These are phyloP conservation scores for Paraescarpia echinospica DNA, from an alignment of 1,140 invertebrate species.

Conservation along the genomic window DNA sequence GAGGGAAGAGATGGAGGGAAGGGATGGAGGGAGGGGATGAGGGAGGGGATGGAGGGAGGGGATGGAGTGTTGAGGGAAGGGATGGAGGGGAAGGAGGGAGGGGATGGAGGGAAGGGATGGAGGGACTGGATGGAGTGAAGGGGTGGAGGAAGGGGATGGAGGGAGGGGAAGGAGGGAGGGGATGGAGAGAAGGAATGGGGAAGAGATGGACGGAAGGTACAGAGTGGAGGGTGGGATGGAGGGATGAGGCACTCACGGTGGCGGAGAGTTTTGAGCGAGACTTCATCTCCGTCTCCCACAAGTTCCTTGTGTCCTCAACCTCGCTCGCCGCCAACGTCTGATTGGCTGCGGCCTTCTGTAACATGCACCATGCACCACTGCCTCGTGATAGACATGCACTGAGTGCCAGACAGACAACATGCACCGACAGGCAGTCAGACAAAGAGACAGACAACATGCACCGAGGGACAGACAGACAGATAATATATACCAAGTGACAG, in stretches of 20 bases:
- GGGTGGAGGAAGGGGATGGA: no score
- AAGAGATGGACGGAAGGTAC: no score
- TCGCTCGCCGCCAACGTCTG: conserved; percentile 42
- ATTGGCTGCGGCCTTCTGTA: conserved; percentile 45
- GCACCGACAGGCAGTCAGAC: background rate
- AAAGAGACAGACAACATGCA: no score
- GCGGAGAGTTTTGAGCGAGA: conserved; percentile 51
- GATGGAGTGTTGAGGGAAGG: no score
- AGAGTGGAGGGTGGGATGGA: background rate
- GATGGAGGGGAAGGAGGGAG: no score
- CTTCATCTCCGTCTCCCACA: conserved; percentile 52
- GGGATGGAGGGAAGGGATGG: conserved; percentile 3
- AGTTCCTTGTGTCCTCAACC: conserved; percentile 46
- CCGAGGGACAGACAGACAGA: no score
- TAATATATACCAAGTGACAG: no score
- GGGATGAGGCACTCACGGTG: conserved; percentile 45
- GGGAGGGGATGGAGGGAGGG: conserved; percentile 6
- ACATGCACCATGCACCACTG: background rate
- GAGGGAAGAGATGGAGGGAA: no score
- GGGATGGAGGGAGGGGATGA: no score
- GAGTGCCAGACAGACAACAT: background rate
- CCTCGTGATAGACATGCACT: background rate
- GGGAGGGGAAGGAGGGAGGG: no score
- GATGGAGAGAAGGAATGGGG: no score
- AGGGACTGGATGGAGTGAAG: no score